phyloP scores from a whole-genome alignment of 2,888 invertebrate species.

The Himalopsyche anomala region DNA sequence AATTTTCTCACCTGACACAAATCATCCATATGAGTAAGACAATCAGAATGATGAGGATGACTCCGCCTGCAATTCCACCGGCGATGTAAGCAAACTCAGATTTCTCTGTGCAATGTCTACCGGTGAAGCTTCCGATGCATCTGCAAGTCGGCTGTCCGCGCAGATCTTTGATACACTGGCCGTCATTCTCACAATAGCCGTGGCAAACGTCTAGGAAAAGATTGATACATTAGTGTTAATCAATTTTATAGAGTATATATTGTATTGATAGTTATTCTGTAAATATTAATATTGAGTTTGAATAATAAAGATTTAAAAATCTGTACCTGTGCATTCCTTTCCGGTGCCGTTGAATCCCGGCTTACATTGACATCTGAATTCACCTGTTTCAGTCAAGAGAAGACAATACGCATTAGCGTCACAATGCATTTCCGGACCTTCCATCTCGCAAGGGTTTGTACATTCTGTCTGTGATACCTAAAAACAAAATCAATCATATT shows the following conservation, averaged over 20 bases:
- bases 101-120: conserved; percentile 91
- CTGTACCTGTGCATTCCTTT: conserved; percentile 81
- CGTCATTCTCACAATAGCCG: conserved; percentile 92
- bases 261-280: background rate
- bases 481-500: conserved; percentile 58
- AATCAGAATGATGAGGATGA: conserved; percentile 93
- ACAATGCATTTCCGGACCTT: conserved; percentile 88
- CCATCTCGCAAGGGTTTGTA: conserved; percentile 93
- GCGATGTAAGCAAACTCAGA: conserved; percentile 97
- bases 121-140: conserved; percentile 94
- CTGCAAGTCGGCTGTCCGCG: conserved; percentile 91
- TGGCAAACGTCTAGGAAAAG: conserved; percentile 84
- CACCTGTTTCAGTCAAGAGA: conserved; percentile 87
- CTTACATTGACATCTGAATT: conserved; percentile 94
- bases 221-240: background rate
- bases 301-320: too few relatives aligned
- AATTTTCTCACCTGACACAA: conserved; percentile 84
- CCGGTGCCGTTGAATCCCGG: conserved; percentile 95
- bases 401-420: conserved; percentile 92
- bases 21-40: conserved; percentile 98
- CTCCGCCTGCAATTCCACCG: conserved; percentile 95
- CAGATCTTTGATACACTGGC: conserved; percentile 89
- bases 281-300: too few relatives aligned
- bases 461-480: conserved; percentile 89
- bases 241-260: background rate